These are phyloP conservation scores for Barnardius zonarius DNA, from an alignment of 2,113 vertebrate genomes.

Conservation along the genomic window DNA sequence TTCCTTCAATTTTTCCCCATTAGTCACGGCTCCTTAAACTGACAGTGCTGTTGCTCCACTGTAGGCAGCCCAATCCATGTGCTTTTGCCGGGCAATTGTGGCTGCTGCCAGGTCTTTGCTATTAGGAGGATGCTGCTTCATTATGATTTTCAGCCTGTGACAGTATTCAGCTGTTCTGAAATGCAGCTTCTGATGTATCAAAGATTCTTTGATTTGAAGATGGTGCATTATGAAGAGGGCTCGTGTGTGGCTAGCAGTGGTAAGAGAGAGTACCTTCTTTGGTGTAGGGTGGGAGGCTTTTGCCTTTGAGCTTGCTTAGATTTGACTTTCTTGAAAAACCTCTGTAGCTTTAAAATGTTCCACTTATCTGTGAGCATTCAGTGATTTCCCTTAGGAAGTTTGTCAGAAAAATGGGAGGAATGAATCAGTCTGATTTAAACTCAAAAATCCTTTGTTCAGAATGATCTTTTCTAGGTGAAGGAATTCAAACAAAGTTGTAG, in stretches of 20 bases:
- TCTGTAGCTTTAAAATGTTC: not conserved
- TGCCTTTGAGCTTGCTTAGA: not conserved
- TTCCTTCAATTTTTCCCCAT: not conserved
- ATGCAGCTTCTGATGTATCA: not conserved
- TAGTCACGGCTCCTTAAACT: not conserved
- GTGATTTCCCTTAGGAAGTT: rapidly evolving
- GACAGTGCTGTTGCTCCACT: not conserved
- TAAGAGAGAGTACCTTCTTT: not conserved
- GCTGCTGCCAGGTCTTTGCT: not conserved
- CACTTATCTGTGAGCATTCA: not conserved
- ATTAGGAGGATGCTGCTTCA: rapidly evolving
- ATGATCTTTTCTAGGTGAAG: not conserved
- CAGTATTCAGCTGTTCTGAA: not conserved
- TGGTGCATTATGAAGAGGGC: not conserved
- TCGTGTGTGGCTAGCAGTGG: rapidly evolving
- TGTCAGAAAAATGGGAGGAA: not conserved
- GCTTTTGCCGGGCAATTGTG: rapidly evolving
- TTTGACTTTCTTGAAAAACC: not conserved
- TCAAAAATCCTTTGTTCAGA: not conserved
- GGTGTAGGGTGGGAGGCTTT: not conserved
- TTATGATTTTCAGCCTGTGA: not conserved
- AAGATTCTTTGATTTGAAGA: not conserved
- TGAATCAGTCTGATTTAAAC: not conserved
- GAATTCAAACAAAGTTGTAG: not conserved
- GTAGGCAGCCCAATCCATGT: rapidly evolving